Conservation (phyloP, 1,140 invertebrate species). For the Bombus sibiricus region DNA sequence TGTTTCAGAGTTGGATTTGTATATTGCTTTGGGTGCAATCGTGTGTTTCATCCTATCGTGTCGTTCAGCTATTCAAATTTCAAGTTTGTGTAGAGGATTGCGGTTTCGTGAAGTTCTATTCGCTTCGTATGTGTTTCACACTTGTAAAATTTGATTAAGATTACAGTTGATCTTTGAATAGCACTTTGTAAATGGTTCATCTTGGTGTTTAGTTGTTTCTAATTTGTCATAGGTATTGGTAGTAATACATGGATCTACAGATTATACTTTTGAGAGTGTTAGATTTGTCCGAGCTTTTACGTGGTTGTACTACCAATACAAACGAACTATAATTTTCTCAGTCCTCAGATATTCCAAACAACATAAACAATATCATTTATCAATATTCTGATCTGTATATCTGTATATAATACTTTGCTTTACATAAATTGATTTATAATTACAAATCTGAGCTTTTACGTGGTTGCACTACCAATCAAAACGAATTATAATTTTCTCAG, state of each 20-base stretch:
- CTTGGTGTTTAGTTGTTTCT: too few relatives aligned
- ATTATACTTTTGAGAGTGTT: too few relatives aligned
- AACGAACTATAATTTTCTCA: neutral
- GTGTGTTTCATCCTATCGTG: neutral
- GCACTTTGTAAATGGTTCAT: too few relatives aligned
- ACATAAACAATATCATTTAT: accelerated
- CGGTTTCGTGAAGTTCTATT: neutral
- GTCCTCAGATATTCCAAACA: neutral
- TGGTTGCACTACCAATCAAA: too few relatives aligned
- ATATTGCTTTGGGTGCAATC: neutral
- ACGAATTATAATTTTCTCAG: neutral
- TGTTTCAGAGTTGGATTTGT: neutral
- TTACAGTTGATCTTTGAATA: too few relatives aligned
- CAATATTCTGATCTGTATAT: too few relatives aligned
- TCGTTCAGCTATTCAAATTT: neutral
- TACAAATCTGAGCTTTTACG: too few relatives aligned
- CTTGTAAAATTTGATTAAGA: neutral
- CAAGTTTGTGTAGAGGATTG: neutral
- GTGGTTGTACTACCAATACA: accelerated
- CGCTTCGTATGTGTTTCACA: neutral
- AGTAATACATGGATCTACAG: too few relatives aligned
- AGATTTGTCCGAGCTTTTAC: too few relatives aligned
- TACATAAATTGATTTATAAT: neutral
- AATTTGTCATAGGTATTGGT: too few relatives aligned
- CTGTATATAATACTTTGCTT: too few relatives aligned